A percentile compares a stretch with the other conserved stretches of the same genome.
Evolutionary conservation across 2,888 invertebrate genomes (phyloP).

Genomic region (Nomada hirtipes): DNA sequence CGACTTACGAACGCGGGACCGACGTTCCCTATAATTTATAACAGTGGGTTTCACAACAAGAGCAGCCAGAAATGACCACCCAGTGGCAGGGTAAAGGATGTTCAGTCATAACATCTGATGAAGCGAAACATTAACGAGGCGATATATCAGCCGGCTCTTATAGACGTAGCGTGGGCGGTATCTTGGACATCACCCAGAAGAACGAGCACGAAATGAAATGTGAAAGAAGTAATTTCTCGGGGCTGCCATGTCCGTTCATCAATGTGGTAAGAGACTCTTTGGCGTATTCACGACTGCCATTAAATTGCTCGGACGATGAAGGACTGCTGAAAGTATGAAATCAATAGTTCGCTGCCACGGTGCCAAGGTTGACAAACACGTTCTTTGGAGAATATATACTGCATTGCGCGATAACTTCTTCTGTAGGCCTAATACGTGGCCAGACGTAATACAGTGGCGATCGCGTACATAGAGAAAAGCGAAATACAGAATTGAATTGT

Average conservation of each 20-base stretch:
- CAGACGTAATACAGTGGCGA: too few relatives aligned
- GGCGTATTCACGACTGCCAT: constrained; percentile 51
- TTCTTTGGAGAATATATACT: constrained; percentile 1
- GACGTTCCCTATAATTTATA: constrained; percentile 75
- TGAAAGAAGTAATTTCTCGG: constrained; percentile 77
- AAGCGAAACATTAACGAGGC: constrained; percentile 83
- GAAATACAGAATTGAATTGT: too few relatives aligned
- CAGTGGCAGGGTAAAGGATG: constrained; percentile 81
- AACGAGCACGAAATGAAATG: constrained; percentile 74
- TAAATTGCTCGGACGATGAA: constrained; percentile 44
- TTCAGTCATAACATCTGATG: constrained; percentile 82
- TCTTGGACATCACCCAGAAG: constrained; percentile 79
- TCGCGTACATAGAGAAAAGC: too few relatives aligned
- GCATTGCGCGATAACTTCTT: not conserved
- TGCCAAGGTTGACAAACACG: constrained; percentile 30
- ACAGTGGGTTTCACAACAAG: constrained; percentile 79
- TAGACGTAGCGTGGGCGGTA: constrained; percentile 73
- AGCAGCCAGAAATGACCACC: constrained; percentile 81
- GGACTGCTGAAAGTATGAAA: constrained; percentile 50
- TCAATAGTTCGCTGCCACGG: constrained; percentile 38
- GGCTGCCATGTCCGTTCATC: constrained; percentile 63
- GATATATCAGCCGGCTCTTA: constrained; percentile 78
- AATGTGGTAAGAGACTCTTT: constrained; percentile 54
- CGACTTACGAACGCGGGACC: constrained; percentile 60
- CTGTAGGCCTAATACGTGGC: too few relatives aligned